Base-by-base conservation (phyloP, 2,797 vertebrate genomes). In the Myotis pilosus region DNA sequence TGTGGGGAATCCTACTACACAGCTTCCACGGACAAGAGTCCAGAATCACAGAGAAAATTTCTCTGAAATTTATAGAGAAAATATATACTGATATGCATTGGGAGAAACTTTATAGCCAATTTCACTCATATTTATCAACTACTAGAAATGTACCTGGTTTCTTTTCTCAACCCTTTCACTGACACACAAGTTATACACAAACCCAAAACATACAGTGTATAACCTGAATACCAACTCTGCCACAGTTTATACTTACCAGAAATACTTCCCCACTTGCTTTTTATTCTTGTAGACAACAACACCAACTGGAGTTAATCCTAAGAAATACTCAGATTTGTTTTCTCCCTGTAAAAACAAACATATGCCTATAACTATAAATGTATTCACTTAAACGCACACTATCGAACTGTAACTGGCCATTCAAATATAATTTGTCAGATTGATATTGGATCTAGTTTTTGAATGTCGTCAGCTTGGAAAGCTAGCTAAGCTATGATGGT, bases 211-310 rank as follows among this genome's bases (percentile, higher is more conserved):
- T 6, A 20, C 0, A 69, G 22, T 15, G 4, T 13, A 12, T 15
- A 89, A 38, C 64, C 44, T 76, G 64, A 80, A 91, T 38, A 91
- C 1, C 80, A 51, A 83, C 2, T 83, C 13, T 6, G 64, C 8
- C 47, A 94, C 86, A 78, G 85, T 81, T 69, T 49, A 95, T 93
- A 98, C 99, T 89, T 98, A 99, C 99, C 99, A 99, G 98, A 99
- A 99, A 98, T 99, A 99, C 93, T 99, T 99, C 85, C 99, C 99
- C 80, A 99, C 99, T 98, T 99, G 99, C 30, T 98, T 99, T 98
- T 99, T 99, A 98, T 99, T 99, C 98, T 99, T 99, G 98, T 99
- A 99, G 97, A 99, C 98, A 95, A 99, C 99, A 88, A 99, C 98
- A 86, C 99, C 99, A 91, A 98, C 96, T 0, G 99, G 99, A 47